Evolutionary conservation across 2,797 vertebrate genomes (phyloP).

Genomic region (Thalassophryne amazonica): DNA sequence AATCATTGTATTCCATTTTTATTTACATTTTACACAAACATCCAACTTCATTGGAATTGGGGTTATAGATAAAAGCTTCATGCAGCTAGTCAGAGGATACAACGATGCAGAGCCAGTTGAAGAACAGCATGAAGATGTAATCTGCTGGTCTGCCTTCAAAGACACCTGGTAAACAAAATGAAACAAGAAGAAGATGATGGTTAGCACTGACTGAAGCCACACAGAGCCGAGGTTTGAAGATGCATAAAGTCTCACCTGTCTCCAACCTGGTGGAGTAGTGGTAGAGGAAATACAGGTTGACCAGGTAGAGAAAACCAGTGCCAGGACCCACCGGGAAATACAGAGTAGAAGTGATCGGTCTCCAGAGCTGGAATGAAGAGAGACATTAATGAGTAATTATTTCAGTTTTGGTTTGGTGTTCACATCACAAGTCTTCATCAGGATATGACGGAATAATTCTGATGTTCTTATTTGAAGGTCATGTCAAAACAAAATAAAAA

Average conservation of each 20-base stretch:
- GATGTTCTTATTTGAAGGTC: no score
- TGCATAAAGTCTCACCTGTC: conserved; percentile 88
- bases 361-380: conserved; percentile 87
- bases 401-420: no score
- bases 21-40: no score
- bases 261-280: conserved; percentile 95
- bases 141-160: conserved; percentile 96
- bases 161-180: conserved; percentile 77
- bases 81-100: conserved; percentile 88
- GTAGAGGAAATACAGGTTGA: conserved; percentile 98
- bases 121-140: conserved; percentile 96
- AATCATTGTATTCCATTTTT: no score
- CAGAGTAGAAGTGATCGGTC: conserved; percentile 90
- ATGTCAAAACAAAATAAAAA: no score
- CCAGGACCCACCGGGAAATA: conserved; percentile 94
- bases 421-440: no score
- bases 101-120: conserved; percentile 99
- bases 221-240: no score
- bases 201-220: neutral
- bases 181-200: neutral
- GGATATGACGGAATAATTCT: no score
- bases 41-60: no score
- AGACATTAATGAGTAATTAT: neutral
- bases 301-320: conserved; percentile 91
- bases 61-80: no score